Conservation (phyloP, 2,888 invertebrate species). For the Drosophila paranaensis region DNA sequence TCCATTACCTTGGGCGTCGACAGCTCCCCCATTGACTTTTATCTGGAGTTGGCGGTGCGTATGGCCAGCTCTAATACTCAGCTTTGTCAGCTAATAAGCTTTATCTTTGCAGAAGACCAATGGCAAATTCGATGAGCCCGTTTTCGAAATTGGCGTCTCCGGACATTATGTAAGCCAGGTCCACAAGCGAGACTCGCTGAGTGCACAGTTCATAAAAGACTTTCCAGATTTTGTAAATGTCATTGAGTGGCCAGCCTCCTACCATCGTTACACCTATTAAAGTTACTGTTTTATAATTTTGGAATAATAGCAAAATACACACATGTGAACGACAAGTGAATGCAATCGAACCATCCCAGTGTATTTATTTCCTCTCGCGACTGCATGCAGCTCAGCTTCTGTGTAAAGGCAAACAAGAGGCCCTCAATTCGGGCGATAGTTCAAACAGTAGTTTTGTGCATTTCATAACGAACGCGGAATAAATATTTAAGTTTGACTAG, state of each 20-base stretch:
- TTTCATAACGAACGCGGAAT: constrained; percentile 42
- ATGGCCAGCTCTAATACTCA: no score
- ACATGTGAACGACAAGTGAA: neutral
- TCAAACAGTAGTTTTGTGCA: constrained; percentile 25
- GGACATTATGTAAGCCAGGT: constrained; percentile 85
- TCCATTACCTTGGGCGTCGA: constrained; percentile 74
- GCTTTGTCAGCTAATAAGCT: neutral
- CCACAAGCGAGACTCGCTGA: constrained; percentile 84
- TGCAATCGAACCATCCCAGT: neutral
- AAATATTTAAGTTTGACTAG: constrained; percentile 37
- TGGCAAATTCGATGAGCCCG: constrained; percentile 60
- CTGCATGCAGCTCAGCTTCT: constrained; percentile 7
- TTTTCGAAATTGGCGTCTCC: constrained; percentile 84
- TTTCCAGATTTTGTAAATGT: constrained; percentile 86
- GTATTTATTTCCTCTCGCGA: constrained; percentile 8
- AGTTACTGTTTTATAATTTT: neutral
- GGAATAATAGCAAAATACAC: constrained; percentile 10
- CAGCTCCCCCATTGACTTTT: constrained; percentile 70
- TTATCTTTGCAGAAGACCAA: constrained; percentile 52
- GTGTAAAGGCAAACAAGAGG: constrained; percentile 18
- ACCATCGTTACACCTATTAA: constrained; percentile 83
- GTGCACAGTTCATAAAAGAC: constrained; percentile 84
- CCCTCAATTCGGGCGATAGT: constrained; percentile 28
- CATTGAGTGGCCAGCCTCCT: constrained; percentile 86
- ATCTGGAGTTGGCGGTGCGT: constrained; percentile 70